Conservation (phyloP, 2,113 vertebrate genomes). For the Rynchops niger region DNA sequence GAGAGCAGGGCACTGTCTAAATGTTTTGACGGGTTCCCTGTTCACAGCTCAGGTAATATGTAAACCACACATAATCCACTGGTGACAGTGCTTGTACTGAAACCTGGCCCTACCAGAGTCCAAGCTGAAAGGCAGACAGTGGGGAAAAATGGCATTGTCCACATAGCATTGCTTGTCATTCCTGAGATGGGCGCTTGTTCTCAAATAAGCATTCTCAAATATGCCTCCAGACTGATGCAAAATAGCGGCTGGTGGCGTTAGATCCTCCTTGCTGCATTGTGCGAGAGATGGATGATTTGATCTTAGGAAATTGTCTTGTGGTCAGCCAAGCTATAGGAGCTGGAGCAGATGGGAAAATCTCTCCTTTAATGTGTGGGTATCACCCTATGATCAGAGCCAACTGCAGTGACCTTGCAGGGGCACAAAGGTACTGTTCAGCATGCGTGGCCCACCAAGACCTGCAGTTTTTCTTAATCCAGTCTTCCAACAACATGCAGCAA, state of each 20-base stretch:
- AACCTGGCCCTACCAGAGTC: background rate
- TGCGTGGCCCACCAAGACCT: background rate
- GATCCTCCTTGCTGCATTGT: background rate
- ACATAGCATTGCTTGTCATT: background rate
- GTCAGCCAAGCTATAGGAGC: background rate
- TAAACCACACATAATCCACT: rapidly evolving
- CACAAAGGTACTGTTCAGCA: background rate
- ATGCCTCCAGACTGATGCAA: background rate
- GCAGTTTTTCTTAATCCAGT: background rate
- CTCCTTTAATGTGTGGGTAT: background rate
- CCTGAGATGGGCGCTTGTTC: background rate
- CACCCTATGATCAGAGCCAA: background rate
- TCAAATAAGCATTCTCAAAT: background rate
- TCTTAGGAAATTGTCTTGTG: background rate
- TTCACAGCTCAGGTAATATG: background rate
- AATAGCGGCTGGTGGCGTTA: background rate
- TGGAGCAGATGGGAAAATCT: background rate
- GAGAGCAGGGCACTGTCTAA: background rate
- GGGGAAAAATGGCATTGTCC: background rate
- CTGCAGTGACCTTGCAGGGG: background rate
- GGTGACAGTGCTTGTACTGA: background rate
- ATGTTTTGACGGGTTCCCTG: background rate
- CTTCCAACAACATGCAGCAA: background rate
- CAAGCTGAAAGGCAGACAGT: background rate
- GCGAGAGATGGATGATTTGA: background rate